Base-by-base conservation (phyloP, 2,888 invertebrate genomes). In the Acanthosoma haemorrhoidale region DNA sequence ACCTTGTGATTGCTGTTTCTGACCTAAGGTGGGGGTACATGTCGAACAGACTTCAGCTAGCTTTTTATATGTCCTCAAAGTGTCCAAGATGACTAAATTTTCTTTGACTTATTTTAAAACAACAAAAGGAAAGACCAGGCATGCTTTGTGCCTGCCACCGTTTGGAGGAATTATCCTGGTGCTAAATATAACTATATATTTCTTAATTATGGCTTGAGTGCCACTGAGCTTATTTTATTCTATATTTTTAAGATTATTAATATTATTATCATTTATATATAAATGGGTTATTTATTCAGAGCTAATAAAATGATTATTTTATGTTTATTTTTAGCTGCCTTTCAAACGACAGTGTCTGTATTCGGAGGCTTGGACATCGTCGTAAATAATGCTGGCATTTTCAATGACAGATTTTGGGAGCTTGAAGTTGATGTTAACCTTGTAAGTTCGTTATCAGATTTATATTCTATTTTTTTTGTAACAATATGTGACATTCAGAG, bases 321-420 rank as follows among this genome's bases (percentile, higher is more conserved):
- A 11, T 8, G 8, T 21, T 51, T 51, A 51, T 51, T 82, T 82
- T 31, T 81, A 89, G 89, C 88, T 81, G 87, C 89, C 16, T 90
- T 89, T 78, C 87, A 88, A 78, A 86, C 86, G 77, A 89, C 89
- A 29, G 84, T 88, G 77, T 84, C 88, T 31, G 86, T 86, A 74
- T 87, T 88, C 76, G 90, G 89, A 63, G 84, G 86, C 58, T 81
- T 91, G 75, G 90, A 91, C 78, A 88, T 91, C 73, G 89, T 91
- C 13, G 85, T 90, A 73, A 91, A 91, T 80, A 91, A 91, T 79
- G 91, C 91, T 9, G 91, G 90, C 3, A 87, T 90, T 41, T 87
- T 89, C 86, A 89, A 89, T 78, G 89, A 90, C 77, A 82, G 87
- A 75, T 86, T 88, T 76, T 90, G 89, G 89, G 88, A 89, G 77